Evolutionary conservation across 2,113 vertebrate species (phyloP).

Genomic region (Callipepla squamata): DNA sequence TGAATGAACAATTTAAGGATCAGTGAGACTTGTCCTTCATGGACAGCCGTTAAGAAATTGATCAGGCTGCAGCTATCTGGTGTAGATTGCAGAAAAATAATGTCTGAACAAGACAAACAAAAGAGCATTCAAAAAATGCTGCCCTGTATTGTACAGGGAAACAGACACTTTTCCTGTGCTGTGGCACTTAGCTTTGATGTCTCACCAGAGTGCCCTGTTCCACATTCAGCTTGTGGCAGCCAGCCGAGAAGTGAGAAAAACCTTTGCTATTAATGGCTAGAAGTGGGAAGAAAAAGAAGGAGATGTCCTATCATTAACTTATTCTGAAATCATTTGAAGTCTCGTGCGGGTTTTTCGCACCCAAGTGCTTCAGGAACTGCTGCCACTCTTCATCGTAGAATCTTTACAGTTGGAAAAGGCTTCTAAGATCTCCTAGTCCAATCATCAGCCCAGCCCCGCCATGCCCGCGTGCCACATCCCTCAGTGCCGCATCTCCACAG

Average conservation of each 20-base stretch:
- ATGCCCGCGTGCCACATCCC: too few species aligned
- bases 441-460: too few species aligned
- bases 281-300: too few species aligned
- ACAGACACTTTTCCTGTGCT: background rate
- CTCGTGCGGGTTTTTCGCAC: background rate
- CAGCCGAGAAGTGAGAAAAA: background rate
- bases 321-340: background rate
- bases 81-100: background rate
- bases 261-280: background rate
- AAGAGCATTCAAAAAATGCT: background rate
- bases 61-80: background rate
- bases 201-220: background rate
- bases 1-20: background rate
- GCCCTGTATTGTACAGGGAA: background rate
- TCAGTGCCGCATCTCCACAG: too few species aligned
- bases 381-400: background rate
- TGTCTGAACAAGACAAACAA: background rate
- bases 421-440: too few species aligned
- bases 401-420: too few species aligned
- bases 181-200: background rate
- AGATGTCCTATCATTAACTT: background rate
- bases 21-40: background rate
- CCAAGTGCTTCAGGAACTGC: background rate
- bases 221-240: background rate
- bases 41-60: background rate